Evolutionary conservation across 2,888 invertebrate species (phyloP).

Genomic region (Apeira syringaria): DNA sequence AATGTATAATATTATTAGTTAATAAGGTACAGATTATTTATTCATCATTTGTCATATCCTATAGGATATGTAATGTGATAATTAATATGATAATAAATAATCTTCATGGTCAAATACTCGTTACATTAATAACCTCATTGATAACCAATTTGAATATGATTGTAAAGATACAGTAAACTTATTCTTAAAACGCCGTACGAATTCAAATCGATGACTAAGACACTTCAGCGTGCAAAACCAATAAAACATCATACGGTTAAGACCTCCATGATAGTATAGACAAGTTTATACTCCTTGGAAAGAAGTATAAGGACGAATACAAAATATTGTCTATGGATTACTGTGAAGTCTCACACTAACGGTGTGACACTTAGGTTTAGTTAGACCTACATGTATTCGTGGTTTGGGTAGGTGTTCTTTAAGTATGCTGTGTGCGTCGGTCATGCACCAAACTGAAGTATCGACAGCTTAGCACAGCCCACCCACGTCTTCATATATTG

Average conservation of each 20-base stretch:
- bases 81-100: no score
- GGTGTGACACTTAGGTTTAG: slow-evolving; percentile 17
- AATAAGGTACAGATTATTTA: no score
- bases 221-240: not conserved
- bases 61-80: no score
- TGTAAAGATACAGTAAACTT: not conserved
- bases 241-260: slow-evolving; percentile 7
- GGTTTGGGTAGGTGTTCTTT: slow-evolving; percentile 28
- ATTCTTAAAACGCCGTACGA: not conserved
- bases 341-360: slow-evolving; percentile 7
- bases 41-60: no score
- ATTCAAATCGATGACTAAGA: slow-evolving; percentile 7
- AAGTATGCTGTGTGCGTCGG: slow-evolving; percentile 58
- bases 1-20: no score
- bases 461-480: slow-evolving; percentile 52
- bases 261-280: slow-evolving; percentile 9
- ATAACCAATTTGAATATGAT: no score
- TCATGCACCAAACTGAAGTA: slow-evolving; percentile 42
- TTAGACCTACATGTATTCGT: slow-evolving; percentile 28
- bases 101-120: no score
- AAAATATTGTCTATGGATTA: slow-evolving; percentile 1
- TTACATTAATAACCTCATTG: no score
- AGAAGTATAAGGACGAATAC: slow-evolving; percentile 8
- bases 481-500: slow-evolving; percentile 59
- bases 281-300: slow-evolving; percentile 5